Conservation (phyloP, 2,888 invertebrate genomes). For the Cephalotes varians region DNA sequence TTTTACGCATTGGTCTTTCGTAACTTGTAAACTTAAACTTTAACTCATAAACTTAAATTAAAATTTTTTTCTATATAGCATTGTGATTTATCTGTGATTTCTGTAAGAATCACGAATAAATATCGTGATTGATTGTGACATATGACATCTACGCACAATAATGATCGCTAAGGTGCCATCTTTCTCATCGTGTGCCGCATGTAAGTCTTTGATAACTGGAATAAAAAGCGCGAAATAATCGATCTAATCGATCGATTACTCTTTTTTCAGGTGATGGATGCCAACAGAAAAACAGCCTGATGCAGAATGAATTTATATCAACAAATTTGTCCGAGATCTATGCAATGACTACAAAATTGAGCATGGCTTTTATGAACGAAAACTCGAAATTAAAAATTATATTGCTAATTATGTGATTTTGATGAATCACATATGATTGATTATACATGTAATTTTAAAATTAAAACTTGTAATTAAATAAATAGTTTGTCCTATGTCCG, state of each 20-base stretch:
- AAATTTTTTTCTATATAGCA: background rate
- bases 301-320: background rate
- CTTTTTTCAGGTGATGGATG: constrained; percentile 37
- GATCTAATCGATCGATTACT: constrained; percentile 3
- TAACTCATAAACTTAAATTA: background rate
- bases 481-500: background rate
- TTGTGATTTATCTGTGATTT: background rate
- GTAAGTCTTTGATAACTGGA: background rate
- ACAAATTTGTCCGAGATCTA: background rate
- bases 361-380: background rate
- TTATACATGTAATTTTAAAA: background rate
- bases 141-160: background rate
- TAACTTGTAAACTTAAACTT: too few relatives aligned
- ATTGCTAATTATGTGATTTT: background rate
- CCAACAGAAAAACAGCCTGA: background rate
- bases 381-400: background rate
- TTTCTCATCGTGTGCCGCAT: background rate
- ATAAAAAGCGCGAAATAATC: background rate
- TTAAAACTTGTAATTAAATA: background rate
- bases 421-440: background rate
- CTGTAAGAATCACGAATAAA: background rate
- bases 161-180: background rate
- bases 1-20: too few relatives aligned
- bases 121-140: background rate
- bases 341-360: background rate